Base-by-base conservation (phyloP, 2,888 invertebrate genomes). In the Sphaeridia pumilis region DNA sequence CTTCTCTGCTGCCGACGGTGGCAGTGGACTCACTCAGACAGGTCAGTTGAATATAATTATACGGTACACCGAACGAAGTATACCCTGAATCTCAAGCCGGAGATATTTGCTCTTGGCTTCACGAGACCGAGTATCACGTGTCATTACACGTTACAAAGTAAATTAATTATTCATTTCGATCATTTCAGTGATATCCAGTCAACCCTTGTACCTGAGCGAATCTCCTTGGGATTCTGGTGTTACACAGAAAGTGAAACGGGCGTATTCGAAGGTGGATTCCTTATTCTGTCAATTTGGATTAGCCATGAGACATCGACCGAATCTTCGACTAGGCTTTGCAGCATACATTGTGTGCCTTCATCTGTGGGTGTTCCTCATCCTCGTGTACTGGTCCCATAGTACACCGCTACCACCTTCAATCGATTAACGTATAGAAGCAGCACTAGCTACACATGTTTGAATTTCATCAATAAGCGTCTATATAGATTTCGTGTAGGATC, bases 211-310 rank as follows among this genome's bases (percentile, higher is more conserved):
- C 61, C 74, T 86, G 70, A 74, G 80, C 58, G 83, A 85, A 64
- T 81, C 79, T 61, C 84, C 86, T 4, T 80, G 82, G 65, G 87
- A 87, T 67, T 81, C 82, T 42, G 77, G 81, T 17, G 79, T 87
- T 41, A 78, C 86, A 0, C 75, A 82, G 58, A 75, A 80, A 64
- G 82, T 87, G 20, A 87, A 87, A 70, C 75, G 81, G 60, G 86
- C 83, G 7, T 84, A 84, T 66, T 82, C 82, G 36, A 77, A 79
- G 17, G 73, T 87, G 22, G 87, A 87, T 70, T 78, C 80, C 22
- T 76, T 88, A 49, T 86, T 89, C 48, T 59, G 58, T 46, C 62
- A 64, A 56, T 54, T 64, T 38, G 65, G 57, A n/a, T 36, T 65
- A 10, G 63, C 61, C 1, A 51, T 65, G 36, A 34, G 63, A 49